Conservation (phyloP, 2,888 invertebrate genomes). For the Catocala sponsa region DNA sequence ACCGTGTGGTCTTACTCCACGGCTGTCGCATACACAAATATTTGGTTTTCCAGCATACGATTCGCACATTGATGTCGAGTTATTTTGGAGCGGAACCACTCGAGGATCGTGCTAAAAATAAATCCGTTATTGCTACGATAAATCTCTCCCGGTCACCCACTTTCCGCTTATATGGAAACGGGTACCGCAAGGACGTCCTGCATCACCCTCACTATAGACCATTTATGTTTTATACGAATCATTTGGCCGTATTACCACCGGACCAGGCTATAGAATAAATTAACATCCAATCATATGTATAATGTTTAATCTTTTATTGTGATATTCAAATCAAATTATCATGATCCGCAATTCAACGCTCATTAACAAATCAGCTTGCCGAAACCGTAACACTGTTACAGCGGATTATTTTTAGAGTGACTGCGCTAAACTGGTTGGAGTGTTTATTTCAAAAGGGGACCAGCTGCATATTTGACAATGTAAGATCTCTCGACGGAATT, state of each 20-base stretch:
- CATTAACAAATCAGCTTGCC: slow-evolving; percentile 31
- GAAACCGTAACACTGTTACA: slow-evolving; percentile 21
- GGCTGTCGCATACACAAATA: slow-evolving; percentile 43
- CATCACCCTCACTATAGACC: slow-evolving; percentile 30
- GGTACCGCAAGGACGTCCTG: slow-evolving; percentile 64
- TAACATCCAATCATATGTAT: not conserved
- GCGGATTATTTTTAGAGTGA: slow-evolving; percentile 29
- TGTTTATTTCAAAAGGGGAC: slow-evolving; percentile 33
- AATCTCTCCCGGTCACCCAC: slow-evolving; percentile 74
- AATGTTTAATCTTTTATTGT: slow-evolving; percentile 6
- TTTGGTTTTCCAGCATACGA: slow-evolving; percentile 39
- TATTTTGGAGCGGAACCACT: slow-evolving; percentile 58
- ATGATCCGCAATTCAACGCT: slow-evolving; percentile 15
- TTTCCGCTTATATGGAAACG: slow-evolving; percentile 72
- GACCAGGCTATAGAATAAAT: slow-evolving; percentile 2
- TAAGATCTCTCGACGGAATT: slow-evolving; percentile 11
- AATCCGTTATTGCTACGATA: slow-evolving; percentile 66
- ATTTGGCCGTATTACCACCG: not conserved
- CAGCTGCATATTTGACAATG: slow-evolving; percentile 44
- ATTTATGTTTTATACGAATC: slow-evolving; percentile 31
- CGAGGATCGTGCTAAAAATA: slow-evolving; percentile 66
- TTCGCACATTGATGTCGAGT: slow-evolving; percentile 52
- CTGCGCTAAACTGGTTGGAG: slow-evolving; percentile 35
- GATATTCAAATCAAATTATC: slow-evolving; percentile 5
- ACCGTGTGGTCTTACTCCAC: slow-evolving; percentile 28